Base-by-base conservation (phyloP, 2,888 invertebrate genomes). In the Lathronympha strigana region DNA sequence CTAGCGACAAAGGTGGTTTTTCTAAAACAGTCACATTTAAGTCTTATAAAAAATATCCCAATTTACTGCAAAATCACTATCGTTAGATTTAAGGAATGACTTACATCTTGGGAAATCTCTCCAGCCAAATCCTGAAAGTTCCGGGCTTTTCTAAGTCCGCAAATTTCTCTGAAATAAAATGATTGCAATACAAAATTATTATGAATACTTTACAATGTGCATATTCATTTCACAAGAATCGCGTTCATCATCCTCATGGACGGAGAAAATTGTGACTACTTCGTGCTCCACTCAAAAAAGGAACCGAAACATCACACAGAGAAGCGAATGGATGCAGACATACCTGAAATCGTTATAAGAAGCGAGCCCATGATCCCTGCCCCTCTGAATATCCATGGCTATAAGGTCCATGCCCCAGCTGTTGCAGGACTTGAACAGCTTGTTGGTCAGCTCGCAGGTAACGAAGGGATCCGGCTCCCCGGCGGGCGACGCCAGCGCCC, bases 101-200 rank as follows among this genome's bases (percentile, higher is more conserved):
- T 89, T 87, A 94, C 95, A 73, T 95, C 93, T 73, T 90, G 88
- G 45, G 94, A 90, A 71, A 96, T 95, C 70, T 95, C 93, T 74
- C 94, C 95, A 1, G 90, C 80, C 73, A 95, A 94, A 71, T 96
- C 97, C 73, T 94, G 92, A 88, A 97, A 97, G 0, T 83, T 86
- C 23, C 84, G 85, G 0, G 96, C 97, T 74, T 93, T 94, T 4
- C 89, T 90, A 17, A 97, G 80, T 4, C 96, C 96, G 77, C 97
- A 97, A 74, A 95, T 94, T 72, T 95, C 94, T 73, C 98, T 94
- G 87, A 93, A 95, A 80, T 94, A 19, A 67, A 28, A 2, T 21
- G 33, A 43, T 23, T n/a, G 5, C 0, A 49, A 25, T 15, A 13
- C 11, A 15, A 15, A 1, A 9, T 11, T 9, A 8, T 11, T 9